Evolutionary conservation across 2,888 invertebrate genomes (phyloP).

Genomic region (Clivina fossor): DNA sequence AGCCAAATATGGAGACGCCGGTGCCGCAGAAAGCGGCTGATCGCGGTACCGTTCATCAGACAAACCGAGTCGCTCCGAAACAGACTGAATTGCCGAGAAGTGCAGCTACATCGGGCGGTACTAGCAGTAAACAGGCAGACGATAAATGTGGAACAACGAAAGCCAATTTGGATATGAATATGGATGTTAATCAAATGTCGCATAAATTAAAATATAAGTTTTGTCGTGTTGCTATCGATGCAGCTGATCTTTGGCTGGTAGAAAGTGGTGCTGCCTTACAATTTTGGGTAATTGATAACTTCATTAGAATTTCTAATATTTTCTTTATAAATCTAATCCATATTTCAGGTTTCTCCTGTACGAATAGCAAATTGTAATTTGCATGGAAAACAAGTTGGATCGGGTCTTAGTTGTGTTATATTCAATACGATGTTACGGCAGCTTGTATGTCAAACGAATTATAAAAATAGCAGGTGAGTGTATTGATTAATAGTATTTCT

Average conservation of each 20-base stretch:
- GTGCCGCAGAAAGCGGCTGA: background rate
- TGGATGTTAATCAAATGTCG: constrained; percentile 39
- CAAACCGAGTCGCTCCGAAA: constrained; percentile 12
- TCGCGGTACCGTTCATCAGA: background rate
- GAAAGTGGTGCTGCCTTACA: constrained; percentile 87
- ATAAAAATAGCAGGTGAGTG: constrained; percentile 50
- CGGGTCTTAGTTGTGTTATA: constrained; percentile 84
- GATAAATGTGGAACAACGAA: background rate
- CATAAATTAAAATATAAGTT: constrained; percentile 83
- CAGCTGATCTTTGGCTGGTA: constrained; percentile 86
- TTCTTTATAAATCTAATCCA: no score
- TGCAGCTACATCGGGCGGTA: no score
- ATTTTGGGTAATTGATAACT: constrained; percentile 64
- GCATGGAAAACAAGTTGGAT: constrained; percentile 89
- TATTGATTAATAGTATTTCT: constrained; percentile 1
- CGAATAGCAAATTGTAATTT: constrained; percentile 89
- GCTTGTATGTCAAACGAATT: constrained; percentile 50
- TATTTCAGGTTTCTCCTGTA: constrained; percentile 78
- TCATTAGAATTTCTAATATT: constrained; percentile 12
- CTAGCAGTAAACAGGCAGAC: background rate
- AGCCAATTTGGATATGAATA: constrained; percentile 39
- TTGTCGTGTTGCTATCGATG: constrained; percentile 85
- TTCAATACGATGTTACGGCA: constrained; percentile 51
- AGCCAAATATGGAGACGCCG: constrained; percentile 24
- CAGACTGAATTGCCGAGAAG: constrained; percentile 37